Evolutionary conservation across 2,797 vertebrate species (phyloP), one percentile per base, ranked within the genome.

Genomic region (Harpagifer antarcticus): DNA sequence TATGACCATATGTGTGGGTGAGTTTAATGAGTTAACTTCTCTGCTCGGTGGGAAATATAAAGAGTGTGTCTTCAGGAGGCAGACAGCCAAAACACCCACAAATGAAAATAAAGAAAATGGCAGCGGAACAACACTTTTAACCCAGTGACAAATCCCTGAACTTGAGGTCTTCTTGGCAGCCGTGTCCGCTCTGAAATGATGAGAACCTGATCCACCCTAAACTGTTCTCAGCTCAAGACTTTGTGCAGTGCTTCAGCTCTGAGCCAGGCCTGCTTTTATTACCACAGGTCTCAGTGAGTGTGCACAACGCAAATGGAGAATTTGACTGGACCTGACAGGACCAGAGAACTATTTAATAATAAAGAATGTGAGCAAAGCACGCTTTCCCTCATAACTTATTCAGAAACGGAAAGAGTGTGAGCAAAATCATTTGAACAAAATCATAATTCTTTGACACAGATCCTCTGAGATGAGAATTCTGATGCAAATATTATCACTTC

Each of bases 21-120:
- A 76, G 75, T 60, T 85, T 84, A 79, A 84, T 68, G 89, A 91
- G 82, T 83, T 74, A 82, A 86, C 68, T 70, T 79, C 84, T 79
- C 55, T 5, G 63, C 74, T 82, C 72, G 79, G 78, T 74, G 84
- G 84, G 79, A 81, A 71, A 49, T 66, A 61, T 74, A 78, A 82
- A 44, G 55, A 86, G 79, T 12, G 70, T 37, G 76, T 63, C 61
- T 88, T 85, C 74, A 81, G 69, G 37, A 74, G 65, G 56, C 67
- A 33, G 57, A 78, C 55, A 33, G 73, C 70, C 76, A 86, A 78
- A 81, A 84, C 73, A 73, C 58, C 83, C 64, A 4, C 62, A 81
- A 45, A 68, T 65, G 9, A 75, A 75, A 69, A 72, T 45, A 79
- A 78, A 55, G 42, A 17, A 74, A 57, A 82, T 44, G 63, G 60